A percentile compares a stretch with the other conserved stretches of the same genome.
Conservation (phyloP, 2,888 invertebrate species). For the Phrixothrix hirtus region DNA sequence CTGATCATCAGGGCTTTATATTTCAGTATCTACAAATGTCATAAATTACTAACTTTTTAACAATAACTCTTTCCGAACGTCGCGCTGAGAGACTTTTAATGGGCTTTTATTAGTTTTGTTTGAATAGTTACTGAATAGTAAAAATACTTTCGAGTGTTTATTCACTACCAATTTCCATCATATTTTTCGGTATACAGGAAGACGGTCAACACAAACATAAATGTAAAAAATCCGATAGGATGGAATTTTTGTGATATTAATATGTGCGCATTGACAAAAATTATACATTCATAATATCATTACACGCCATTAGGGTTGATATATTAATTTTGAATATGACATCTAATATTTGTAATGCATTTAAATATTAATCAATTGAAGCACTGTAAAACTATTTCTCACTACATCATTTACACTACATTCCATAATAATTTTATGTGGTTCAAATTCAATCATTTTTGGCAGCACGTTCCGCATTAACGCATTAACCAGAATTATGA, state of each 20-base stretch:
- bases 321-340: too few species aligned
- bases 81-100: constrained; percentile 37
- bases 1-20: constrained; percentile 44
- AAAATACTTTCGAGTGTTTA: constrained; percentile 3
- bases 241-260: too few species aligned
- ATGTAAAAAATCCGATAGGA: too few species aligned
- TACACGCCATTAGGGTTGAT: too few species aligned
- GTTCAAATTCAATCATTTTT: constrained; percentile 54
- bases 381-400: too few species aligned
- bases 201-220: too few species aligned
- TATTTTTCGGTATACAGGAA: too few species aligned
- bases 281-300: too few species aligned
- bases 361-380: too few species aligned
- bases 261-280: too few species aligned
- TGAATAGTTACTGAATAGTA: constrained; percentile 35
- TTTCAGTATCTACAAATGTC: constrained; percentile 42
- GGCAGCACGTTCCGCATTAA: constrained; percentile 51
- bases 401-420: too few species aligned
- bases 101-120: constrained; percentile 41
- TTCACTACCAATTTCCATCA: constrained; percentile 36
- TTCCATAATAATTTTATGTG: constrained; percentile 24
- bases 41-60: constrained; percentile 46
- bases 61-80: constrained; percentile 44
- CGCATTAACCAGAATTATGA: constrained; percentile 56
- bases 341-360: too few species aligned